These are phyloP conservation scores for Premnoplex brunnescens DNA, from an alignment of 2,797 vertebrate species.

Conservation along the genomic window DNA sequence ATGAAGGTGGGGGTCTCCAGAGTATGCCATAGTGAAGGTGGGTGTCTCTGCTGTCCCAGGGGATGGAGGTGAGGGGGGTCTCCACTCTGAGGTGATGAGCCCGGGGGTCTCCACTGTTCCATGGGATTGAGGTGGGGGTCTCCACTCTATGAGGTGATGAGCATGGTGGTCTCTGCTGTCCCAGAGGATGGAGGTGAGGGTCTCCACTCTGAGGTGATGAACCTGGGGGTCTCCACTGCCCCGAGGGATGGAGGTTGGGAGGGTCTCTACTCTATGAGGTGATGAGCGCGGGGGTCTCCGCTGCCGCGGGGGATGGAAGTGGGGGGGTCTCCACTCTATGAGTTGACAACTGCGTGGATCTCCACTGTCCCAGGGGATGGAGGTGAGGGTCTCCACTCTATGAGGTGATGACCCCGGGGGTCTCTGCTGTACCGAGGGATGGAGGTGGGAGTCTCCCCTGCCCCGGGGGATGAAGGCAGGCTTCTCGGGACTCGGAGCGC, in stretches of 20 bases:
- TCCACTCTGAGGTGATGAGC: too few relatives aligned
- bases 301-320: too few relatives aligned
- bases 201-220: too few relatives aligned
- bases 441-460: background rate
- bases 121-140: background rate
- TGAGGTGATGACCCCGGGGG: too few relatives aligned
- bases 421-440: too few relatives aligned
- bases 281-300: too few relatives aligned
- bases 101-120: background rate
- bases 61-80: background rate
- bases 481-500: fast-evolving
- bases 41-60: background rate
- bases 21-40: background rate
- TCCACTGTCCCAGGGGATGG: too few relatives aligned
- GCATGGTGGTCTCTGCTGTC: too few relatives aligned
- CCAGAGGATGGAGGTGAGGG: background rate
- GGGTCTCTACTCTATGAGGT: background rate
- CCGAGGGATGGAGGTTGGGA: background rate
- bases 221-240: background rate
- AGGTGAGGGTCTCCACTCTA: too few relatives aligned
- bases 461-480: background rate
- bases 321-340: too few relatives aligned
- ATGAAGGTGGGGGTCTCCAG: background rate
- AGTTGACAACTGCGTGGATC: too few relatives aligned
- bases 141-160: too few relatives aligned